A percentile compares a stretch with the other conserved stretches of the same genome.
Evolutionary conservation across 2,888 invertebrate species (phyloP).

Genomic region (Campoplex capitator): DNA sequence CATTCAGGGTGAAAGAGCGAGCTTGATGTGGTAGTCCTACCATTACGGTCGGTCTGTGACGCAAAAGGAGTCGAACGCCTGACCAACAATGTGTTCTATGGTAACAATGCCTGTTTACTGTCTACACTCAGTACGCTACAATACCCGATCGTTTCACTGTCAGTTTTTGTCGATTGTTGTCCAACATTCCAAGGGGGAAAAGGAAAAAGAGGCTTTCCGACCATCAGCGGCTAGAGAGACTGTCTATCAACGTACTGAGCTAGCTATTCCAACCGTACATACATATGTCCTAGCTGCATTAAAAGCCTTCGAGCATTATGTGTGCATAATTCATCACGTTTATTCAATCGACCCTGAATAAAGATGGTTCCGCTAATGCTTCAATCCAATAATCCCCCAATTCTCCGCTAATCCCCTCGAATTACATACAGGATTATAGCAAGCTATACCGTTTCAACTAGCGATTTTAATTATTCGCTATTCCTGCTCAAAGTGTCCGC

Average conservation of each 20-base stretch:
- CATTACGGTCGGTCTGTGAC: slow-evolving; percentile 51
- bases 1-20: slow-evolving; percentile 55
- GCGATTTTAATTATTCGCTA: slow-evolving; percentile 10
- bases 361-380: slow-evolving; percentile 65
- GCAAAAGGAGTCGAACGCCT: slow-evolving; percentile 79
- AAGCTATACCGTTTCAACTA: slow-evolving; percentile 11
- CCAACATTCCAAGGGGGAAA: slow-evolving; percentile 69
- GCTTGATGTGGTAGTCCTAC: slow-evolving; percentile 53
- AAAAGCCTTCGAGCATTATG: slow-evolving; percentile 41
- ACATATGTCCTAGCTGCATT: slow-evolving; percentile 23
- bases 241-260: slow-evolving; percentile 20
- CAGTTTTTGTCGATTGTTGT: slow-evolving; percentile 82
- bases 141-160: slow-evolving; percentile 80
- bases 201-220: slow-evolving; percentile 55
- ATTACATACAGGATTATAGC: slow-evolving; percentile 49
- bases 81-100: slow-evolving; percentile 76
- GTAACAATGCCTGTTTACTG: slow-evolving; percentile 83
- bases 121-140: slow-evolving; percentile 81
- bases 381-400: slow-evolving; percentile 26
- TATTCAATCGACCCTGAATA: slow-evolving; percentile 78
- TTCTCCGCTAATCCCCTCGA: slow-evolving; percentile 57
- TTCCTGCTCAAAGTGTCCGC: not conserved
- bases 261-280: not conserved
- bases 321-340: slow-evolving; percentile 82
- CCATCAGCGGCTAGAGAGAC: slow-evolving; percentile 9